Conservation (phyloP, 2,797 vertebrate genomes). For the Aldrovandia affinis region DNA sequence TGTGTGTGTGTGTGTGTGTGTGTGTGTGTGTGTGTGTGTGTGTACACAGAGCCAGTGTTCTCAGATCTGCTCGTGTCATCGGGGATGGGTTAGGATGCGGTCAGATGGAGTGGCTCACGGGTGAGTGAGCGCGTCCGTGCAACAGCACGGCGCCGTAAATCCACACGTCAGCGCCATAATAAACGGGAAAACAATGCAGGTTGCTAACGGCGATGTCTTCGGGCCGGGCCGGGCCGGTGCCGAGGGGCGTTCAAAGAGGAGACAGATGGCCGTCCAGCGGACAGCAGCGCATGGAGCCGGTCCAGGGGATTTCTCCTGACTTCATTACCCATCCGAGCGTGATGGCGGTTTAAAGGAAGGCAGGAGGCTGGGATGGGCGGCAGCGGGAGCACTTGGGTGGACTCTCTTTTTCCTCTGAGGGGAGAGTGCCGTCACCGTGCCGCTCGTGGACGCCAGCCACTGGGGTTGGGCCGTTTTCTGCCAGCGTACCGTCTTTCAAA, state of each 20-base stretch:
- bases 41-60: background rate
- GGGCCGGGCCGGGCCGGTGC: slow-evolving; percentile 25
- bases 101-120: background rate
- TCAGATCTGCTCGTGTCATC: background rate
- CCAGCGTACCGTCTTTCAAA: slow-evolving; percentile 46
- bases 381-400: too few relatives aligned
- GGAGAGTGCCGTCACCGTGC: background rate
- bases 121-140: slow-evolving; percentile 19
- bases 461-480: slow-evolving; percentile 40
- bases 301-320: slow-evolving; percentile 27
- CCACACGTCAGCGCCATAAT: slow-evolving; percentile 38
- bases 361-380: background rate
- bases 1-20: too few relatives aligned
- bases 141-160: slow-evolving; percentile 21
- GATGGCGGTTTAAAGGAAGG: background rate
- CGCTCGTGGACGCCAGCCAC: background rate
- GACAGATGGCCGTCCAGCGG: background rate
- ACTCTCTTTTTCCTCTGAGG: background rate
- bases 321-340: slow-evolving; percentile 30
- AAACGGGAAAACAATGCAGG: slow-evolving; percentile 53
- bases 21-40: background rate
- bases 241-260: background rate
- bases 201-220: slow-evolving; percentile 45
- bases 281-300: slow-evolving; percentile 29
- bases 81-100: background rate